These are phyloP conservation scores for Eupeodes latifasciatus DNA, from an alignment of 2,888 invertebrate species.

Conservation along the genomic window DNA sequence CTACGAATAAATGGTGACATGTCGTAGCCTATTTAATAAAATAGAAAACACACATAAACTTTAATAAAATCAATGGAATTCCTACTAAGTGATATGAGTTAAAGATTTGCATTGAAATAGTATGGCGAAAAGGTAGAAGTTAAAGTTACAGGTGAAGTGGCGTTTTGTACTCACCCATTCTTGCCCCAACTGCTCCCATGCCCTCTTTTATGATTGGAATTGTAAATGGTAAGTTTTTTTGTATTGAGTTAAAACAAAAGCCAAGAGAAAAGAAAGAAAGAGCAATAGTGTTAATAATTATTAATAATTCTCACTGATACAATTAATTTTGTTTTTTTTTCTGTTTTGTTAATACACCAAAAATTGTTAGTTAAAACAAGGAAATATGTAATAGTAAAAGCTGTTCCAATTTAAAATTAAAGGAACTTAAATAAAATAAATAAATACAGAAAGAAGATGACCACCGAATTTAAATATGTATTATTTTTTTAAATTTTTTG, in stretches of 20 bases:
- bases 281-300: conserved; percentile 72
- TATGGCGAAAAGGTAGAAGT: conserved; percentile 54
- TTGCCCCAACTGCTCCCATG: conserved; percentile 77
- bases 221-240: conserved; percentile 70
- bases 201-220: conserved; percentile 75
- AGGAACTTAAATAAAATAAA: too few species aligned
- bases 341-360: conserved; percentile 17
- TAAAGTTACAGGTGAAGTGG: conserved; percentile 66
- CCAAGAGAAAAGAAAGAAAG: conserved; percentile 78
- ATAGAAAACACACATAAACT: conserved; percentile 35
- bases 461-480: too few species aligned
- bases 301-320: conserved; percentile 45
- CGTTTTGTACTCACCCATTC: conserved; percentile 83
- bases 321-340: conserved; percentile 45
- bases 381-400: too few species aligned
- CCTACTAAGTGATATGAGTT: conserved; percentile 23
- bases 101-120: conserved; percentile 51
- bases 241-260: conserved; percentile 78
- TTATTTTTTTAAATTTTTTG: too few species aligned
- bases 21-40: conserved; percentile 91
- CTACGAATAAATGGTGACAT: conserved; percentile 99
- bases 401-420: too few species aligned
- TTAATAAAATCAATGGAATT: conserved; percentile 55
- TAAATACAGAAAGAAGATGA: too few species aligned
- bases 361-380: conserved; percentile 22